Evolutionary conservation across 1,140 invertebrate genomes (phyloP).

Genomic region (Atta texana): DNA sequence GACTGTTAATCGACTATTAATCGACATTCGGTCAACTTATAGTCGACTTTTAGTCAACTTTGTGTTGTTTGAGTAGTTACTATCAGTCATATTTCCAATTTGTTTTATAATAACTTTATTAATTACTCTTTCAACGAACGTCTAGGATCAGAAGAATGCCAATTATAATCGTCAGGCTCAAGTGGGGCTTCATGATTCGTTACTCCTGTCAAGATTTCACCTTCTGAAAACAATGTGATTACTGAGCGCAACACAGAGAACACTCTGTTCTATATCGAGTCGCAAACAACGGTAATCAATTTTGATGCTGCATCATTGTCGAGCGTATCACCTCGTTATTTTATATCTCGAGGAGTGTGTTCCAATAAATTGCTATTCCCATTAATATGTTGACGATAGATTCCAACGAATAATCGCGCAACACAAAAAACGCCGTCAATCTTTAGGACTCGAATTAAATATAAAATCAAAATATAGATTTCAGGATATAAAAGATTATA

Average conservation of each 20-base stretch:
- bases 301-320: not conserved
- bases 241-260: constrained; percentile 14
- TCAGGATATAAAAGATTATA: not conserved
- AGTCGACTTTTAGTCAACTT: no score
- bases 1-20: no score
- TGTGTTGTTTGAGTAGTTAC: not conserved
- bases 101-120: constrained; percentile 32
- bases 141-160: constrained; percentile 69
- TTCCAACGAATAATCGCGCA: not conserved
- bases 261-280: constrained; percentile 30
- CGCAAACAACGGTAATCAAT: constrained; percentile 22
- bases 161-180: constrained; percentile 39
- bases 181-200: constrained; percentile 3
- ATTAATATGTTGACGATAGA: constrained; percentile 12
- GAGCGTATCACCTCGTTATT: constrained; percentile 7
- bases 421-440: not conserved
- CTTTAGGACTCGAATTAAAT: not conserved
- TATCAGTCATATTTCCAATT: not conserved
- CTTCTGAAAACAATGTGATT: not conserved
- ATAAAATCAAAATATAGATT: not conserved
- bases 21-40: no score
- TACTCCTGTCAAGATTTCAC: constrained; percentile 24
- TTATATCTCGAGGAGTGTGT: constrained; percentile 32
- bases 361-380: constrained; percentile 40
- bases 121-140: constrained; percentile 77